These are phyloP conservation scores for Miichthys miiuy DNA, from an alignment of 2,797 vertebrate genomes.

Conservation along the genomic window DNA sequence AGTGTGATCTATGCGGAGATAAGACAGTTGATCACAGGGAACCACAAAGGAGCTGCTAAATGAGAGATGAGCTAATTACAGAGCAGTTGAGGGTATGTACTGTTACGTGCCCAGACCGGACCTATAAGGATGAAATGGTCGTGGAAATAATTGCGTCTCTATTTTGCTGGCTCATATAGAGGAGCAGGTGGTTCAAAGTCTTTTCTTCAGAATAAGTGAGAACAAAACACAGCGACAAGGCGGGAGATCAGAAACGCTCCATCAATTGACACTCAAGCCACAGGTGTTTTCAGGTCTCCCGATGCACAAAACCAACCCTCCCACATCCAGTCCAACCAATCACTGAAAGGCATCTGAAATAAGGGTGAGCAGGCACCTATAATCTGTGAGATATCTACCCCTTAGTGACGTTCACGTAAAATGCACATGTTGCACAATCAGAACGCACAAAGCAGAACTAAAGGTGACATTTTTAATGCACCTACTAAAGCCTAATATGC, in stretches of 20 bases:
- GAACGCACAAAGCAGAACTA: slow-evolving; percentile 57
- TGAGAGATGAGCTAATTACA: slow-evolving; percentile 85
- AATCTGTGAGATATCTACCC: neutral
- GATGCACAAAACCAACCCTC: neutral
- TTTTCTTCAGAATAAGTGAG: neutral
- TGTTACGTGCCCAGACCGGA: slow-evolving; percentile 8
- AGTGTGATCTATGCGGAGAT: slow-evolving; percentile 79
- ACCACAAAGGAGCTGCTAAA: slow-evolving; percentile 83
- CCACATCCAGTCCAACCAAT: slow-evolving; percentile 4
- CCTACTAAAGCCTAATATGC: slow-evolving; percentile 62
- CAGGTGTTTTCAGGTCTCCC: slow-evolving; percentile 21
- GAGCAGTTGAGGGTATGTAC: slow-evolving; percentile 74
- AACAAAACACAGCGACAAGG: neutral
- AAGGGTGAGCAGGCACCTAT: slow-evolving; percentile 3
- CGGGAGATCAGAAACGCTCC: neutral
- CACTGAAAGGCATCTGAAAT: neutral
- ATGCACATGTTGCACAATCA: slow-evolving; percentile 1
- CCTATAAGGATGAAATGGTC: neutral
- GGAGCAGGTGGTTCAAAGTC: neutral
- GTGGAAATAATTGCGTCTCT: neutral
- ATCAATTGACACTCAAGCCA: neutral
- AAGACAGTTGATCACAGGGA: slow-evolving; percentile 88
- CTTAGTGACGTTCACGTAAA: slow-evolving; percentile 16
- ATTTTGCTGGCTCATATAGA: neutral
- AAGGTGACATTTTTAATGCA: slow-evolving; percentile 70